phyloP scores from a whole-genome alignment of 2,888 invertebrate species.

The Spilarctia lutea region DNA sequence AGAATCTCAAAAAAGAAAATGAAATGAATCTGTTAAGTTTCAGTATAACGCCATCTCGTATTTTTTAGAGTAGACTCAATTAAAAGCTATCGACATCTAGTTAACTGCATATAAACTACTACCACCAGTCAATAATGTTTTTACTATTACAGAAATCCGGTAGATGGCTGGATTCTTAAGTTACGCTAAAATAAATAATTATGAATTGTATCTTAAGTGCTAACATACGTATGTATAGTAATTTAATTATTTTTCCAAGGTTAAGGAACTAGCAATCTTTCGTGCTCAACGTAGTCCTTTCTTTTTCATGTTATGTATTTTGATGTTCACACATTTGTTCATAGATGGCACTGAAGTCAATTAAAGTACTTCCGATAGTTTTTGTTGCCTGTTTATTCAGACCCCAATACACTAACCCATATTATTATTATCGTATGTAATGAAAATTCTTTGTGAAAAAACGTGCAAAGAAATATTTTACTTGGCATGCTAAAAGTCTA shows the following conservation, averaged over 20 bases:
- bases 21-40: background rate
- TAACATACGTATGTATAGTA: background rate
- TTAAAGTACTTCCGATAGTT: background rate
- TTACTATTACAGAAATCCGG: background rate
- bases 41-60: constrained; percentile 22
- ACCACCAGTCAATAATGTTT: background rate
- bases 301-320: too few relatives aligned
- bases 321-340: background rate
- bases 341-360: background rate
- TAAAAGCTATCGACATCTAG: constrained; percentile 26
- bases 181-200: background rate
- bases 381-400: background rate
- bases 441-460: too few relatives aligned
- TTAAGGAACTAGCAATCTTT: background rate
- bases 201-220: background rate
- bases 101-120: too few relatives aligned
- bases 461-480: too few relatives aligned
- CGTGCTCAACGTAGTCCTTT: too few relatives aligned
- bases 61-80: background rate
- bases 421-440: too few relatives aligned
- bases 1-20: background rate
- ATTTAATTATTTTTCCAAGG: background rate
- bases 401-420: too few relatives aligned
- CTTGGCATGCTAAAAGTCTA: too few relatives aligned
- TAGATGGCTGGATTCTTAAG: background rate